Base-by-base conservation (phyloP, 2,797 vertebrate species). In the Catamblyrhynchus diadema region DNA sequence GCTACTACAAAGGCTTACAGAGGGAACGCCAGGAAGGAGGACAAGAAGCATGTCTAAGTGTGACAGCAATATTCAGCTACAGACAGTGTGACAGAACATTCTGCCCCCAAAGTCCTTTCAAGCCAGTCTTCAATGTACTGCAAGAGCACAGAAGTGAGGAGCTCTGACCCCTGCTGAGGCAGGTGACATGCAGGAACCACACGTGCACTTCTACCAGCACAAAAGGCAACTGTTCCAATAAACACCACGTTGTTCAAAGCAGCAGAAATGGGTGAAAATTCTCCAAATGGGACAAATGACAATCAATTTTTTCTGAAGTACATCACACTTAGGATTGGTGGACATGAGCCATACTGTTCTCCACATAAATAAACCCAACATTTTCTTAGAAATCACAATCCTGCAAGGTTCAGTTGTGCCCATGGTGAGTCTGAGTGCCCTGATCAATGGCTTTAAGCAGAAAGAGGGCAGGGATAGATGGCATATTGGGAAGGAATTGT, bases 191-290 rank as follows among this genome's bases (percentile, higher is more conserved):
- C 47, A 85, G 54, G 39, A 75, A 32, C 15, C 35, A 33, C 28
- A 25, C 21, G 0, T n/a, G 54, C 30, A 39, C 23, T 19, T 44
- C 9, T 0, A 61, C 5, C 20, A 92, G 71, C 48, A 74, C 53
- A 33, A 60, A 48, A 37, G 41, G 19, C 61, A 89, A 33, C 45
- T n/a, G 56, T 67, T 45, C 50, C 62, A 66, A 70, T 35, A 82
- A 67, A 37, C 13, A 61, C 8, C 35, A 57, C 0, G 0, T 3
- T n/a, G 30, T 3, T 64, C 59, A 75, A 47, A 67, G 50, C 45
- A 67, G 70, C 71, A 82, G 45, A 17, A n/a, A 69, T 5, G 30
- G 37, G 18, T 42, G n/a, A 71, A 47, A 67, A 39, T 22, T 72
- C 28, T 41, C 67, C 59, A 64, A 27, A 62, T 5, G 13, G 39